Conservation (phyloP, 2,888 invertebrate genomes). For the Drosophila tripunctata region DNA sequence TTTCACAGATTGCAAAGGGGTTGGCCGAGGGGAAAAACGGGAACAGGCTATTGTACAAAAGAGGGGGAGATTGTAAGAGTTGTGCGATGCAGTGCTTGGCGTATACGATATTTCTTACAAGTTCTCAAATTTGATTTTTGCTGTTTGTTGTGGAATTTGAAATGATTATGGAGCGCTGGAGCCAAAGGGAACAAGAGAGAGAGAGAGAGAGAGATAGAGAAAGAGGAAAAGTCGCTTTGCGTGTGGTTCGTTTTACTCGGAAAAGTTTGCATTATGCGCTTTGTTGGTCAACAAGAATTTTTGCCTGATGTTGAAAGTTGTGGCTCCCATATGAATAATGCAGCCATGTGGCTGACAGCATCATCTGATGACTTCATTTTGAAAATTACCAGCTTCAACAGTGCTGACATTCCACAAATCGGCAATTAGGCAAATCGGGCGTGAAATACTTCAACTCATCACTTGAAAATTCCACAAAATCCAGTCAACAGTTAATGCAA, state of each 20-base stretch:
- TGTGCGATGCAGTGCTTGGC: conserved; percentile 36
- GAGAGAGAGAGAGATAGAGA: neutral
- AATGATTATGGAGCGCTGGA: conserved; percentile 74
- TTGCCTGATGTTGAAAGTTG: conserved; percentile 46
- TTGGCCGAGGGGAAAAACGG: neutral
- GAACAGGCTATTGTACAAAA: no score
- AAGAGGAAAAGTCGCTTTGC: neutral
- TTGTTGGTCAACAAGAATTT: conserved; percentile 70
- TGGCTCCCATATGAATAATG: conserved; percentile 45
- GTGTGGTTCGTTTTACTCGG: conserved; percentile 4
- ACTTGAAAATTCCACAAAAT: neutral
- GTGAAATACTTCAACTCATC: conserved; percentile 28
- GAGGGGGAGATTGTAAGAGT: conserved; percentile 2
- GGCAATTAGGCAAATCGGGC: conserved; percentile 41
- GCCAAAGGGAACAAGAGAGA: neutral
- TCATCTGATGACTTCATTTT: conserved; percentile 27
- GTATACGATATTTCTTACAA: conserved; percentile 67
- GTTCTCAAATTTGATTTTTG: conserved; percentile 73
- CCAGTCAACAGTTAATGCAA: neutral
- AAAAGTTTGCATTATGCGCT: conserved; percentile 64
- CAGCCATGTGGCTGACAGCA: conserved; percentile 34
- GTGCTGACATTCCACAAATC: conserved; percentile 24
- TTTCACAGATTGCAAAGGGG: conserved; percentile 28
- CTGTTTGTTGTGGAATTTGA: conserved; percentile 75
- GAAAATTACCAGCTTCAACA: conserved; percentile 9